phyloP scores from a whole-genome alignment of 2,888 invertebrate species.

The Drosophila parthenogenetica region DNA sequence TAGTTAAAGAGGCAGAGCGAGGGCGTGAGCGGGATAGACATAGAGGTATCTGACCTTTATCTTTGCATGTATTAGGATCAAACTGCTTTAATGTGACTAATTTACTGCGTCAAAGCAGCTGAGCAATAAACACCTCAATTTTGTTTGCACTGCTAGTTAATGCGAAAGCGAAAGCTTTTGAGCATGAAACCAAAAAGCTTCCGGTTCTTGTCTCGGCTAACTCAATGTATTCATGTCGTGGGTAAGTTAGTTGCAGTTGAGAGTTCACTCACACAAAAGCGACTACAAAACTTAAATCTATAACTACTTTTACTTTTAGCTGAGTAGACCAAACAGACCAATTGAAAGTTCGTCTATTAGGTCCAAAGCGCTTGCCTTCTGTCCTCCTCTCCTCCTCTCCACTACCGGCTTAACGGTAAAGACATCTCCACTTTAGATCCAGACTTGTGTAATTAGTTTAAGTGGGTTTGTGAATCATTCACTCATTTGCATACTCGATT shows the following conservation, averaged over 20 bases:
- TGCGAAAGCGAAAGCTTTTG: slow-evolving; percentile 39
- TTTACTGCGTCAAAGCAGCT: background rate
- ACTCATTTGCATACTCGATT: slow-evolving; percentile 23
- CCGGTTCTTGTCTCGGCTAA: slow-evolving; percentile 46
- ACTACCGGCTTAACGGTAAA: no score
- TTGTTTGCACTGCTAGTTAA: background rate
- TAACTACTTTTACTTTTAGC: no score
- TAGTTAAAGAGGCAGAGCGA: background rate
- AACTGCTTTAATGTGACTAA: slow-evolving; percentile 7
- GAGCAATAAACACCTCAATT: slow-evolving; percentile 12
- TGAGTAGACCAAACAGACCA: no score
- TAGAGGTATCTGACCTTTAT: slow-evolving; percentile 40
- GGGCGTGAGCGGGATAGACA: background rate
- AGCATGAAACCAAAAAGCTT: slow-evolving; percentile 25
- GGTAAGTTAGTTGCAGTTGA: no score
- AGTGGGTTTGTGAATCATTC: slow-evolving; percentile 6
- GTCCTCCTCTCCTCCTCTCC: no score
- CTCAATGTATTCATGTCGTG: background rate
- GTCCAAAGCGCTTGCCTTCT: no score
- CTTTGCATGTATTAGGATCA: slow-evolving; percentile 45
- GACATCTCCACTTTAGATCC: no score
- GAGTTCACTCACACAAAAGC: no score
- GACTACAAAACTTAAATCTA: no score
- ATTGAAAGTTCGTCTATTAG: no score
- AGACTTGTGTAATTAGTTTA: background rate